Conservation (phyloP, 2,797 vertebrate genomes). For the Sebastes hubbsi region DNA sequence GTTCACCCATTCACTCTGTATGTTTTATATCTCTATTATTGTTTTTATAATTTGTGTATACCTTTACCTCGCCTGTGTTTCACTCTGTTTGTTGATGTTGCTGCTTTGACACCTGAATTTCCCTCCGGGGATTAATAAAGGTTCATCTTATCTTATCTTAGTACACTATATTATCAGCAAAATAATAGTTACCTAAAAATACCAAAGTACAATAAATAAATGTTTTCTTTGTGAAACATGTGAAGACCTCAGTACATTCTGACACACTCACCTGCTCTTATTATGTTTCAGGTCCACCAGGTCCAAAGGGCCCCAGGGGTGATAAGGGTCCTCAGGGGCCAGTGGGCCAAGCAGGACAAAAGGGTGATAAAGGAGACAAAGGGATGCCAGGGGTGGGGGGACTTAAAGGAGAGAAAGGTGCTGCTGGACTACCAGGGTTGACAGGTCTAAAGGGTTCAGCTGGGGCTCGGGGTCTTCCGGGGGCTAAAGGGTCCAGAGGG, state of each 20-base stretch:
- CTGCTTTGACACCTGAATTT: no score
- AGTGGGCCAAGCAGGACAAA: constrained; percentile 87
- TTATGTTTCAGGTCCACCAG: constrained; percentile 89
- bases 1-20: no score
- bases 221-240: not conserved
- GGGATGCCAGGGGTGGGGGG: constrained; percentile 88
- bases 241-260: not conserved
- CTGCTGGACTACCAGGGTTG: constrained; percentile 83
- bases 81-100: no score
- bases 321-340: constrained; percentile 92
- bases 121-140: no score
- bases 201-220: not conserved
- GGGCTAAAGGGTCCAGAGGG: constrained; percentile 93
- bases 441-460: constrained; percentile 88
- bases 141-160: not conserved
- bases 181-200: not conserved
- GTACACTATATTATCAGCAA: not conserved
- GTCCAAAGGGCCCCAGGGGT: constrained; percentile 92
- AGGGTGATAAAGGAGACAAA: constrained; percentile 94
- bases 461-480: constrained; percentile 88
- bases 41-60: no score
- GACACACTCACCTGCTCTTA: constrained; percentile 6
- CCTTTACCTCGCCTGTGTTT: no score
- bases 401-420: constrained; percentile 89
- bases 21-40: no score